Evolutionary conservation across 1,140 invertebrate species (phyloP).

Genomic region (Branchinecta lindahli): DNA sequence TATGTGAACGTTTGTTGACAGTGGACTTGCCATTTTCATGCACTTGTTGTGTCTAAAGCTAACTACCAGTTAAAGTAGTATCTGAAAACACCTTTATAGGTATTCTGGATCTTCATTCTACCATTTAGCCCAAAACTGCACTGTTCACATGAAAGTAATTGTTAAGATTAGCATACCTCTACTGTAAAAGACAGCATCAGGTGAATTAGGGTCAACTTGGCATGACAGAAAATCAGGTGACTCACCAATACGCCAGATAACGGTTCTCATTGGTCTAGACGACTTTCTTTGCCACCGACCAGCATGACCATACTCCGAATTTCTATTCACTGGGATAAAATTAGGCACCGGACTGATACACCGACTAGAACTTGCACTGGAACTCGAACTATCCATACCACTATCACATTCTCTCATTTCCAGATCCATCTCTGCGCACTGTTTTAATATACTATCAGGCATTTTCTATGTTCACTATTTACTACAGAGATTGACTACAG

Average conservation of each 20-base stretch:
- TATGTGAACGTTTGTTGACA: no score
- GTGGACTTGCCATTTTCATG: no score
- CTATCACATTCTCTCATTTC: not conserved
- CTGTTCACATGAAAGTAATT: no score
- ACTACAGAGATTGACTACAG: no score
- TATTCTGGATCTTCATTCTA: no score
- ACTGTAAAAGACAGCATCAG: no score
- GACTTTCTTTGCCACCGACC: slow-evolving; percentile 2
- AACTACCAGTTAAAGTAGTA: no score
- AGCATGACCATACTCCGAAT: not conserved
- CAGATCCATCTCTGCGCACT: not conserved
- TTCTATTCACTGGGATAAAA: not conserved
- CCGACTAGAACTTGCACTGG: slow-evolving; percentile 1
- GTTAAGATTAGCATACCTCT: no score
- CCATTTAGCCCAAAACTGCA: no score
- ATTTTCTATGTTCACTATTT: not conserved
- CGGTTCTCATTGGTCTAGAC: not conserved
- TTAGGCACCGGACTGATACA: not conserved
- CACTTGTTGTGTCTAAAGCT: no score
- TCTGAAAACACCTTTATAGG: no score
- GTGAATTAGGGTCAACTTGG: no score
- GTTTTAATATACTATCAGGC: not conserved
- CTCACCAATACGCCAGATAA: not conserved
- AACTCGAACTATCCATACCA: not conserved
- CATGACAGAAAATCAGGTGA: not conserved